Conservation (phyloP, 2,888 invertebrate species). For the Penaeus monodon region DNA sequence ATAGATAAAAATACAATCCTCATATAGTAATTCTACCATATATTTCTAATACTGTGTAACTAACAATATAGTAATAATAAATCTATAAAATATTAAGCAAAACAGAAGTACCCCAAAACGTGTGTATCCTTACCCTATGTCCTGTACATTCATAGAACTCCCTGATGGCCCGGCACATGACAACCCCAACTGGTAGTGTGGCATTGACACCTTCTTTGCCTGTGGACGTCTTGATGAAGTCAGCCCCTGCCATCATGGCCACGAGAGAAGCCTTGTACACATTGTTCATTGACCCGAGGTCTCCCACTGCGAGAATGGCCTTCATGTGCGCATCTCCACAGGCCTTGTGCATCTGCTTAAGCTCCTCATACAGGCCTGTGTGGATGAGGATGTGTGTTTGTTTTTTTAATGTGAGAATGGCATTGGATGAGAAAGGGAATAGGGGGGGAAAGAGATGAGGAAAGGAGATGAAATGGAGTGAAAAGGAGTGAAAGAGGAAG, state of each 20-base stretch:
- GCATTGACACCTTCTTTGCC: constrained; percentile 96
- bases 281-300: constrained; percentile 86
- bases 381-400: constrained; percentile 4
- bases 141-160: constrained; percentile 81
- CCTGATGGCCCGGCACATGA: constrained; percentile 94
- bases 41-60: not conserved
- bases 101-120: not conserved
- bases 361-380: constrained; percentile 80
- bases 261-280: constrained; percentile 90
- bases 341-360: constrained; percentile 82
- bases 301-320: constrained; percentile 94
- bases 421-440: too few species aligned
- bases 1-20: not conserved
- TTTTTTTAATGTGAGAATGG: too few species aligned
- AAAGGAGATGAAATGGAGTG: not conserved
- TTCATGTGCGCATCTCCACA: constrained; percentile 87
- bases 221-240: constrained; percentile 99
- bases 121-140: constrained; percentile 73
- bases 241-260: constrained; percentile 95
- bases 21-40: not conserved
- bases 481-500: not conserved
- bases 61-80: constrained; percentile 16
- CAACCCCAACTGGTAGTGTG: constrained; percentile 87
- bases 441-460: too few species aligned
- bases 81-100: too few species aligned